Evolutionary conservation across 1,140 invertebrate genomes (phyloP).

Genomic region (Pseudachorutes palmiensis): DNA sequence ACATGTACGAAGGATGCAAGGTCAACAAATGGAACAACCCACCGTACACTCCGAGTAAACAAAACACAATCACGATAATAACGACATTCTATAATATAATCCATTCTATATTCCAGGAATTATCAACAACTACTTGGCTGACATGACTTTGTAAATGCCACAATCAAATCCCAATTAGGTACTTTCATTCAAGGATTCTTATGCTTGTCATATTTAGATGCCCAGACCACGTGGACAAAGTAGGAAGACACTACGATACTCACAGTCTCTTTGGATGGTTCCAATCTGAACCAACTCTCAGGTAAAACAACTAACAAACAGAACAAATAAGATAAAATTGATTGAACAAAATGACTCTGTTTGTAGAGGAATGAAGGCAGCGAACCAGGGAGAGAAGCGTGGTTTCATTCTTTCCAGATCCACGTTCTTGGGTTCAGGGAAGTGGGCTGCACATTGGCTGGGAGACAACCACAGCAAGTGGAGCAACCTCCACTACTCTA

Average conservation of each 20-base stretch:
- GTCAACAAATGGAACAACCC: slow-evolving; percentile 30
- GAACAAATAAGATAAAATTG: too few species aligned
- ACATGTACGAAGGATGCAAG: slow-evolving; percentile 36
- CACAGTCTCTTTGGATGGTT: slow-evolving; percentile 44
- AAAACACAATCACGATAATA: too few species aligned
- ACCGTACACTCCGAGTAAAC: too few species aligned
- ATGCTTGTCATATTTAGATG: slow-evolving; percentile 27
- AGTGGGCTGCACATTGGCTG: slow-evolving; percentile 52
- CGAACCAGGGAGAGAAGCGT: too few species aligned
- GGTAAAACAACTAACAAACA: too few species aligned
- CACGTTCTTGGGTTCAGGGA: slow-evolving; percentile 49
- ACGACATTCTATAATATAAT: slow-evolving; percentile 21
- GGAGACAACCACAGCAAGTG: slow-evolving; percentile 49
- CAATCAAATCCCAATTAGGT: too few species aligned
- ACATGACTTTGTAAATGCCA: background rate
- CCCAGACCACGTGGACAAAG: slow-evolving; percentile 36
- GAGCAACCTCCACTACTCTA: slow-evolving; percentile 45
- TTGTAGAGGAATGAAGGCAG: too few species aligned
- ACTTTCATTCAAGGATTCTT: background rate
- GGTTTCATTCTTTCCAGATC: slow-evolving; percentile 47
- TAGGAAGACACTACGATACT: slow-evolving; percentile 42
- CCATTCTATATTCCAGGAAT: slow-evolving; percentile 32
- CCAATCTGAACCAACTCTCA: slow-evolving; percentile 46
- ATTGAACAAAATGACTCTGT: too few species aligned
- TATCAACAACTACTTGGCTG: background rate